Evolutionary conservation across 2,113 vertebrate genomes (phyloP).

Genomic region (Anthoscopus minutus): DNA sequence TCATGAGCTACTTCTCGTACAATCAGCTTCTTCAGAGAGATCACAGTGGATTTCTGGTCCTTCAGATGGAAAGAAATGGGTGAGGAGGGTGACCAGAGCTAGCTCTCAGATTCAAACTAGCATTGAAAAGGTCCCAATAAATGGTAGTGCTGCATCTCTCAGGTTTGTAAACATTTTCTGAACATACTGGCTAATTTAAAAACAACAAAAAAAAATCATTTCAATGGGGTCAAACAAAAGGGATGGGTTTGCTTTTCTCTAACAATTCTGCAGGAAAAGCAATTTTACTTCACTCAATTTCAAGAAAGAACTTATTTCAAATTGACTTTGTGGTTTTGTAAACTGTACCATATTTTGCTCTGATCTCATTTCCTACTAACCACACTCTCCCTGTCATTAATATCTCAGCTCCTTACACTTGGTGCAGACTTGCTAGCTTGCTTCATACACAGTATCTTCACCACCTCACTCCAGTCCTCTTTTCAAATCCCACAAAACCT

Average conservation of each 20-base stretch:
- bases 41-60: slow-evolving; percentile 95
- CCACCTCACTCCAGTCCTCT: not conserved
- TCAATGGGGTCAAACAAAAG: not conserved
- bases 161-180: not conserved
- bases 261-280: not conserved
- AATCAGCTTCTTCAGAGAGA: slow-evolving; percentile 94
- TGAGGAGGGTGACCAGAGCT: not conserved
- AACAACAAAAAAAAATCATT: not conserved
- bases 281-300: not conserved
- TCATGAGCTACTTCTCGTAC: slow-evolving; percentile 97
- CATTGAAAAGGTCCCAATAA: not conserved
- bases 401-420: not conserved
- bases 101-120: not conserved
- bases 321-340: not conserved
- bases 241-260: not conserved
- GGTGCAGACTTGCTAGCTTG: not conserved
- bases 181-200: not conserved
- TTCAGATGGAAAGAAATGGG: not conserved
- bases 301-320: not conserved
- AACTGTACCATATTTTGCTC: not conserved
- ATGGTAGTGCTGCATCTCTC: not conserved
- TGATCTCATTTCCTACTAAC: not conserved
- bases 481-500: not conserved
- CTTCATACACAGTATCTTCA: not conserved
- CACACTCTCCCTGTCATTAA: not conserved